Evolutionary conservation across 2,888 invertebrate genomes (phyloP).

Genomic region (Dioctria rufipes): DNA sequence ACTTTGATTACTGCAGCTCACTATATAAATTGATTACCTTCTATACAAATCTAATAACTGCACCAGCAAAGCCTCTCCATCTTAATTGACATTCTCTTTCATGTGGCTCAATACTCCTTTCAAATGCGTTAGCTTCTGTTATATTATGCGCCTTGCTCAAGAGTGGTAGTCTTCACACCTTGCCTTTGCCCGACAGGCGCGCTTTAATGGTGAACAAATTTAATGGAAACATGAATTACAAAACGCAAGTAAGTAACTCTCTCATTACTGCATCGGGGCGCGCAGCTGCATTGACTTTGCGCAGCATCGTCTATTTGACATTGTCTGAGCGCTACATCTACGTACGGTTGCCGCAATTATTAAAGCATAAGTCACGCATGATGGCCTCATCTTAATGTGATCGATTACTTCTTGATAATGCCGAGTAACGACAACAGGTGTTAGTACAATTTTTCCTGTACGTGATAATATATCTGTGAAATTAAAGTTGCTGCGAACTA

Average conservation of each 20-base stretch:
- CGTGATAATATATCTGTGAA: constrained; percentile 50
- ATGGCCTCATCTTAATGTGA: constrained; percentile 51
- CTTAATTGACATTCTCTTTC: neutral
- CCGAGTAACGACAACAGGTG: constrained; percentile 50
- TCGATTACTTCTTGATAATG: constrained; percentile 44
- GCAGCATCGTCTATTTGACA: constrained; percentile 19
- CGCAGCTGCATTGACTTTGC: constrained; percentile 27
- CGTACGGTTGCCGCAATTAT: constrained; percentile 25
- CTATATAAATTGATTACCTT: neutral
- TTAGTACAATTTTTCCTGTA: constrained; percentile 47
- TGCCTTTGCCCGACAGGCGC: neutral
- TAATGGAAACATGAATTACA: constrained; percentile 45
- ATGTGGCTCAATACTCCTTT: neutral
- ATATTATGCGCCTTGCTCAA: neutral
- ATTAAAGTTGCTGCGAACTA: constrained; percentile 37
- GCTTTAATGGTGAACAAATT: constrained; percentile 23
- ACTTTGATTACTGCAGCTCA: no score
- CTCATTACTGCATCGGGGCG: constrained; percentile 22
- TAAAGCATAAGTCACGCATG: constrained; percentile 52
- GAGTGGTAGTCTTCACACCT: constrained; percentile 10
- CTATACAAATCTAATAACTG: neutral
- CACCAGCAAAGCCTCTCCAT: neutral
- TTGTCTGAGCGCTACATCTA: constrained; percentile 16
- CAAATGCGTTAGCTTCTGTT: constrained; percentile 4
- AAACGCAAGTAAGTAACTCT: constrained; percentile 29